Evolutionary conservation across 2,888 invertebrate genomes (phyloP), one percentile per base, ranked within the genome.

Genomic region (Melanotus villosus): DNA sequence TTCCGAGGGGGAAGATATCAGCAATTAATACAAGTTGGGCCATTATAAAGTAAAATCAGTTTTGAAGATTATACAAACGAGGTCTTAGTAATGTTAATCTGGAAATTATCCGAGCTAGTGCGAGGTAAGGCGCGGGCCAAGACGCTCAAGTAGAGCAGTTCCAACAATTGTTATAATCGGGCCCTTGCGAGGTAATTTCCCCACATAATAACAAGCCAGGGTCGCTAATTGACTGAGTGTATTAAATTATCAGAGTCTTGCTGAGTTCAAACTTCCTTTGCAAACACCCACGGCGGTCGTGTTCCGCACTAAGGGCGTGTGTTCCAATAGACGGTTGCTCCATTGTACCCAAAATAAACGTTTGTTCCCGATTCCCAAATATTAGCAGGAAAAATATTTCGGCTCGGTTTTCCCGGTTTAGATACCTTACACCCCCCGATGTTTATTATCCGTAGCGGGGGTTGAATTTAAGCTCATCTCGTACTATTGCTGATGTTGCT

Each of bases 211-310:
- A 80, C 80, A 78, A 79, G 79, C 77, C 78, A 73, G 78, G 77
- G 76, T 76, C 76, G 77, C 81, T 81, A 82, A 82, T 82, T 82
- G 80, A 80, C 81, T 78, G 77, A 77, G 78, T 77, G 75, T 81
- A 82, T 82, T 82, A 82, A 81, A 81, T 82, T 82, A 82, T 80
- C 79, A 78, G 77, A 77, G 74, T 79, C 79, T 80, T 79, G 77
- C 75, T 72, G 74, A 76, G 68, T 74, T 75, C 74, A 75, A 79
- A 80, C 78, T 79, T 77, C 74, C 70, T 74, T 73, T 66, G 69
- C 73, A 73, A 73, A 73, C 68, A 73, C 63, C 70, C 56, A 70
- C 54, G 65, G 60, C 67, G 67, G 62, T 56, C 62, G 67, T 67
- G 60, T 67, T 60, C 62, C 41, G 56, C 36, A 56, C 62, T 19